A percentile compares a stretch with the other conserved stretches of the same genome.
phyloP scores from a whole-genome alignment of 2,797 vertebrate species.

The Melanogrammus aeglefinus region DNA sequence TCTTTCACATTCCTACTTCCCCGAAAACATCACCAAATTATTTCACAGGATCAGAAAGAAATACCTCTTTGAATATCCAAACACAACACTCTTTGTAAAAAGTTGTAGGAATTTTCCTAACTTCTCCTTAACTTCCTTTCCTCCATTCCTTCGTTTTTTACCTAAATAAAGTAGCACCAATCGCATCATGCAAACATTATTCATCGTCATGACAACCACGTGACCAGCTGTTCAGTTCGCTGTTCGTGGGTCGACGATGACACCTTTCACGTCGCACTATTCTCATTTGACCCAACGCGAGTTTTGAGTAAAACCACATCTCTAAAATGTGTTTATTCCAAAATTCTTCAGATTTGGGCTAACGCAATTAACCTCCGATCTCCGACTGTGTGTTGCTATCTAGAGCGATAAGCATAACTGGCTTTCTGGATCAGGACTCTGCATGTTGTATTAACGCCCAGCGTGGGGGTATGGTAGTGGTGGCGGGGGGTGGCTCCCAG shows the following conservation, averaged over 20 bases:
- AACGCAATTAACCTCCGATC: neutral
- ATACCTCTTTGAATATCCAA: neutral
- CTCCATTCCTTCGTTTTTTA: too few relatives aligned
- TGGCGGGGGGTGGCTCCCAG: neutral
- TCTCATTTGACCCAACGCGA: too few relatives aligned
- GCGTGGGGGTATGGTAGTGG: neutral
- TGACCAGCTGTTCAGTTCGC: neutral
- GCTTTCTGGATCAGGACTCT: neutral
- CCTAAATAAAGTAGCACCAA: too few relatives aligned
- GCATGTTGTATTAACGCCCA: constrained; percentile 2
- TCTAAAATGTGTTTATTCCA: neutral
- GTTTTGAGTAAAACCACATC: too few relatives aligned
- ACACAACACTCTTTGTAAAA: neutral
- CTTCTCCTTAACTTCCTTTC: neutral
- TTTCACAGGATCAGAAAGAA: neutral
- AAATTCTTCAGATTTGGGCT: too few relatives aligned
- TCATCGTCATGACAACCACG: too few relatives aligned
- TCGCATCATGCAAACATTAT: too few relatives aligned
- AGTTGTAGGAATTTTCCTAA: neutral
- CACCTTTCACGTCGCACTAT: too few relatives aligned
- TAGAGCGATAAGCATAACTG: neutral
- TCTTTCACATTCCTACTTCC: neutral
- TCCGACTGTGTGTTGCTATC: neutral
- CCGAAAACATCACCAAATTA: neutral
- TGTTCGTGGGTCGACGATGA: too few relatives aligned